A percentile compares a stretch with the other conserved stretches of the same genome.
Conservation (phyloP, 2,113 vertebrate species). For the Empidonax alnorum region DNA sequence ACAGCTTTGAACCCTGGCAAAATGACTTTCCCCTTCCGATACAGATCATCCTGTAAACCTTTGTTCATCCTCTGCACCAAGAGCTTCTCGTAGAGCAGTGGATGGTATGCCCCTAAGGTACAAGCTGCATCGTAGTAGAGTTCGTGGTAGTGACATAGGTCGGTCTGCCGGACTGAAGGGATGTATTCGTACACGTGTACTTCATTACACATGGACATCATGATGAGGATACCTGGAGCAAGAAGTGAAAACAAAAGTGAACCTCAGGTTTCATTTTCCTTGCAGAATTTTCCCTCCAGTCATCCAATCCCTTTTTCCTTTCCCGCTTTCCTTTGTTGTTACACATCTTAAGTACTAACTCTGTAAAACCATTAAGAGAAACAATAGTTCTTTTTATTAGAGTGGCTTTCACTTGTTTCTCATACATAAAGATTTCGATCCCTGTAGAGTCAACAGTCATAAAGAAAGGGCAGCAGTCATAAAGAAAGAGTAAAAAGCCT, state of each 20-base stretch:
- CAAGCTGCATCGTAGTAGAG: conserved; percentile 92
- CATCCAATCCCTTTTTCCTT: not conserved
- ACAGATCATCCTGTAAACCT: conserved; percentile 84
- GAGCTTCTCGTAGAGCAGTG: conserved; percentile 93
- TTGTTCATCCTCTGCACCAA: conserved; percentile 91
- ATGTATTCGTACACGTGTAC: conserved; percentile 96
- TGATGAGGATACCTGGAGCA: conserved; percentile 90
- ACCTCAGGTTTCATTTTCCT: not conserved
- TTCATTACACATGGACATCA: conserved; percentile 94
- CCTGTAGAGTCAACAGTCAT: not conserved
- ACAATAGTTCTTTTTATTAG: not conserved
- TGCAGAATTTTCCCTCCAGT: not conserved
- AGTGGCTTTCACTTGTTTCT: not conserved
- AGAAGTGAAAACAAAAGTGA: not conserved
- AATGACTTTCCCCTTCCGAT: conserved; percentile 87
- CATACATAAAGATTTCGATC: not conserved
- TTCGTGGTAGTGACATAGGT: conserved; percentile 97
- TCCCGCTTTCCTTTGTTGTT: not conserved
- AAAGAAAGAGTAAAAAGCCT: not conserved
- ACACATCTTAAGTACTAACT: not conserved
- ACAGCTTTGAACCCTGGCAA: conserved; percentile 89
- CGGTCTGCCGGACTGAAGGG: conserved; percentile 91
- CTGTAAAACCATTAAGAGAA: not conserved
- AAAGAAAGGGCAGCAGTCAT: not conserved
- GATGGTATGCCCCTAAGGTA: conserved; percentile 96